A percentile compares a stretch with the other conserved stretches of the same genome.
These are phyloP conservation scores for Conopomorpha cramerella DNA, from an alignment of 1,140 invertebrate genomes.

Conservation along the genomic window DNA sequence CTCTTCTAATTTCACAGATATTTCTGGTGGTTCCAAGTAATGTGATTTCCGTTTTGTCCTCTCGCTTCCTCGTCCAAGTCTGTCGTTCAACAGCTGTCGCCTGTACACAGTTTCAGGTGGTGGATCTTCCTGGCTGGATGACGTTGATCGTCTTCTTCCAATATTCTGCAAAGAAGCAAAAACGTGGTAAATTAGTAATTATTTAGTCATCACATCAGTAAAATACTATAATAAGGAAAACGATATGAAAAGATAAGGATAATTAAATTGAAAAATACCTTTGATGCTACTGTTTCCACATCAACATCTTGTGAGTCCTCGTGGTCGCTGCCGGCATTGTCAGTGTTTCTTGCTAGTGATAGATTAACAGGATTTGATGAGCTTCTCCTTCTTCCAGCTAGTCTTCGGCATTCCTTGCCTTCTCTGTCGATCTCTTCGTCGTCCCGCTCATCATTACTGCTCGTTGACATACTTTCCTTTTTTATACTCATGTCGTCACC, in stretches of 20 bases:
- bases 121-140: conserved; percentile 54
- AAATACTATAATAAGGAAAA: no score
- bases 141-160: conserved; percentile 48
- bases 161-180: conserved; percentile 31
- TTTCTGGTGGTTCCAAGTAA: conserved; percentile 66
- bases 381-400: conserved; percentile 59
- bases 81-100: conserved; percentile 50
- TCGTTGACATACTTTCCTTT: conserved; percentile 57
- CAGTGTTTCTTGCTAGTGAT: conserved; percentile 38
- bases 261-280: conserved; percentile 41
- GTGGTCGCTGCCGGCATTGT: conserved; percentile 46
- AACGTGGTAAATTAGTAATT: background rate
- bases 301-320: conserved; percentile 54
- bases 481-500: conserved; percentile 50
- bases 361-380: conserved; percentile 77
- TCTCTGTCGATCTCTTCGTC: conserved; percentile 62
- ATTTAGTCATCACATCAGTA: no score
- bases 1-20: conserved; percentile 62
- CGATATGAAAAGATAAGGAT: no score
- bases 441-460: conserved; percentile 58
- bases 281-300: conserved; percentile 53
- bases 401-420: conserved; percentile 62
- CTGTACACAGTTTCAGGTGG: conserved; percentile 46
- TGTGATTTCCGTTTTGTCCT: conserved; percentile 68
- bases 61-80: conserved; percentile 61